Conservation (phyloP, 2,113 vertebrate species). For the Mesitornis unicolor region DNA sequence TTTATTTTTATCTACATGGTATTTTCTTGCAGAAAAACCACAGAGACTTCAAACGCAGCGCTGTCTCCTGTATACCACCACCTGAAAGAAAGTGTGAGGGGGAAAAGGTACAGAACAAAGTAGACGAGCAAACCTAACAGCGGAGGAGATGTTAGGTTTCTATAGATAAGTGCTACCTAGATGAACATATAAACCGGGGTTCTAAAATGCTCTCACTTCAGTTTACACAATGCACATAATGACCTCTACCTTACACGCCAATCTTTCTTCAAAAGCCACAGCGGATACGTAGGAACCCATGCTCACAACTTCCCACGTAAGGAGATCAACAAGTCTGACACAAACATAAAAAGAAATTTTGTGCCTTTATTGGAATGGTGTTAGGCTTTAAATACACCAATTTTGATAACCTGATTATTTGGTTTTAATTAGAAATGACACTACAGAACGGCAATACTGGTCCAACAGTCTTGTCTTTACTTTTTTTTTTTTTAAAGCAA, state of each 20-base stretch:
- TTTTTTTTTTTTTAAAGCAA: slow-evolving; percentile 70
- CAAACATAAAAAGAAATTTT: slow-evolving; percentile 87
- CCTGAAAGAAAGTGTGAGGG: slow-evolving; percentile 40
- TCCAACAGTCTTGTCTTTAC: slow-evolving; percentile 84
- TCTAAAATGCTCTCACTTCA: slow-evolving; percentile 60
- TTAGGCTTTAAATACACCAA: slow-evolving; percentile 91
- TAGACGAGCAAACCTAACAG: slow-evolving; percentile 70
- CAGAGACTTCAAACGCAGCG: slow-evolving; percentile 65
- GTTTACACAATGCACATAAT: slow-evolving; percentile 68
- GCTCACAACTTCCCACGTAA: slow-evolving; percentile 65
- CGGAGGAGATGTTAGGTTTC: neutral
- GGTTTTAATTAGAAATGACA: slow-evolving; percentile 83
- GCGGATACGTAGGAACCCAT: slow-evolving; percentile 63
- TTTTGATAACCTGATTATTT: slow-evolving; percentile 84
- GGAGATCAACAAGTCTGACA: slow-evolving; percentile 76
- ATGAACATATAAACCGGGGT: slow-evolving; percentile 54
- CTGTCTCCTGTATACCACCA: slow-evolving; percentile 57
- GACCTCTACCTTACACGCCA: slow-evolving; percentile 64
- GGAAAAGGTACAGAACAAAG: slow-evolving; percentile 63
- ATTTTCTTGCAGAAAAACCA: slow-evolving; percentile 72
- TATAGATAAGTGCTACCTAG: slow-evolving; percentile 69
- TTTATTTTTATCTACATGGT: slow-evolving; percentile 74
- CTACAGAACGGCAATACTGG: slow-evolving; percentile 86
- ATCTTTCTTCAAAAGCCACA: slow-evolving; percentile 59
- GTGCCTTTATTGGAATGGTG: slow-evolving; percentile 95